Evolutionary conservation across 2,888 invertebrate genomes (phyloP).

Genomic region (Dysmachus trigonus): DNA sequence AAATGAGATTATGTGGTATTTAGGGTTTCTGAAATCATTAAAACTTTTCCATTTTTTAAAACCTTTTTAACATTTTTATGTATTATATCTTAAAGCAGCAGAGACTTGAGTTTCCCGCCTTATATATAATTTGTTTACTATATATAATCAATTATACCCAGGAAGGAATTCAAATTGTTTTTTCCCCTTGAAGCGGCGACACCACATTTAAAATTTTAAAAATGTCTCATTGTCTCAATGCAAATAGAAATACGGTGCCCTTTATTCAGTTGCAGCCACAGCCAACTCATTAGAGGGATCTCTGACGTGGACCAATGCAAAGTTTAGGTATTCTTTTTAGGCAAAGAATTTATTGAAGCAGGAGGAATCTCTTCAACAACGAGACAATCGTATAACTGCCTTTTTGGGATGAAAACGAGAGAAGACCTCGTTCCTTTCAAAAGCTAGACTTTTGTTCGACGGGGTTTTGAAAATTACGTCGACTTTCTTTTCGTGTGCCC

Average conservation of each 20-base stretch:
- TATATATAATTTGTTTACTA: not conserved
- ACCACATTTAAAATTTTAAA: not conserved
- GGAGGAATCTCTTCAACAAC: not conserved
- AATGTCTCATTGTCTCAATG: not conserved
- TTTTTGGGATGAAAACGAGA: not conserved
- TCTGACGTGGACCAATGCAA: not conserved
- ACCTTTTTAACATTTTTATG: too few species aligned
- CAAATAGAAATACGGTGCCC: not conserved
- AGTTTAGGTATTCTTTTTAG: constrained; percentile 10
- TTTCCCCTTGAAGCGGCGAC: not conserved
- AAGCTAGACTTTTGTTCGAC: not conserved
- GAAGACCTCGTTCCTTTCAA: not conserved
- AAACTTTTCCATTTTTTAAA: too few species aligned
- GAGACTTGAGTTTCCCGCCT: not conserved
- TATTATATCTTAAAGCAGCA: not conserved
- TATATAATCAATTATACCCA: not conserved
- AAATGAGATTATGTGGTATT: too few species aligned
- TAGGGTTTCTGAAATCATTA: too few species aligned
- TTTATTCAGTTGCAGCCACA: not conserved
- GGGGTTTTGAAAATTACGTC: not conserved
- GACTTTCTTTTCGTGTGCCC: not conserved
- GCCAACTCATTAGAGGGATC: not conserved
- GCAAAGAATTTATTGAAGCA: constrained; percentile 9
- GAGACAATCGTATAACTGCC: constrained; percentile 16
- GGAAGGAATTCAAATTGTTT: not conserved